These are phyloP conservation scores for Anas acuta DNA, from an alignment of 2,797 vertebrate species.

Conservation along the genomic window DNA sequence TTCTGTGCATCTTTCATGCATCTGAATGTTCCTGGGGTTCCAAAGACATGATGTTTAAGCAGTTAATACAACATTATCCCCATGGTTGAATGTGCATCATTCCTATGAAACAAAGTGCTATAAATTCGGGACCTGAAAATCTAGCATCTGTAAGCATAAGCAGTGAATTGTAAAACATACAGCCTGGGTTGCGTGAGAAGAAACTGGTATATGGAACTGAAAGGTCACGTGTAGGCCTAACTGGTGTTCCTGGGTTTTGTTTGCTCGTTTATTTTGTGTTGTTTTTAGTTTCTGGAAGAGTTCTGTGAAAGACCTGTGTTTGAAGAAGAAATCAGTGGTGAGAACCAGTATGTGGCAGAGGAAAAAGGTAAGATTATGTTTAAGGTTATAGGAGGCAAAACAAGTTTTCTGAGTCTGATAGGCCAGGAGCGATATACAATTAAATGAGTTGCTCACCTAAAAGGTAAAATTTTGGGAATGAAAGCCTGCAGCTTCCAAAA, in stretches of 20 bases:
- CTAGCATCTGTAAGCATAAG: not conserved
- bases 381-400: not conserved
- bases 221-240: not conserved
- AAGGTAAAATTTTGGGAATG: not conserved
- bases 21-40: not conserved
- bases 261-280: not conserved
- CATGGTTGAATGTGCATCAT: not conserved
- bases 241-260: not conserved
- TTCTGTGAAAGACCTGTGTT: not conserved
- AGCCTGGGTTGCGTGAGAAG: not conserved
- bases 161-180: not conserved
- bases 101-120: not conserved
- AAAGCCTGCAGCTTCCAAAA: not conserved
- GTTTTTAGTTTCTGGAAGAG: not conserved
- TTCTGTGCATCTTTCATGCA: not conserved
- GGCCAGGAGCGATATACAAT: not conserved
- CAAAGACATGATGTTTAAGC: not conserved
- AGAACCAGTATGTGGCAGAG: not conserved
- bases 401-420: not conserved
- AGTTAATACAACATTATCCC: not conserved
- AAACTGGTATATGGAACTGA: not conserved
- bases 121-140: not conserved
- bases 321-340: not conserved
- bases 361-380: not conserved
- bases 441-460: not conserved